A percentile compares a stretch with the other conserved stretches of the same genome.
phyloP scores from a whole-genome alignment of 92 coral and sea anemone species.

The Siderastrea siderea region DNA sequence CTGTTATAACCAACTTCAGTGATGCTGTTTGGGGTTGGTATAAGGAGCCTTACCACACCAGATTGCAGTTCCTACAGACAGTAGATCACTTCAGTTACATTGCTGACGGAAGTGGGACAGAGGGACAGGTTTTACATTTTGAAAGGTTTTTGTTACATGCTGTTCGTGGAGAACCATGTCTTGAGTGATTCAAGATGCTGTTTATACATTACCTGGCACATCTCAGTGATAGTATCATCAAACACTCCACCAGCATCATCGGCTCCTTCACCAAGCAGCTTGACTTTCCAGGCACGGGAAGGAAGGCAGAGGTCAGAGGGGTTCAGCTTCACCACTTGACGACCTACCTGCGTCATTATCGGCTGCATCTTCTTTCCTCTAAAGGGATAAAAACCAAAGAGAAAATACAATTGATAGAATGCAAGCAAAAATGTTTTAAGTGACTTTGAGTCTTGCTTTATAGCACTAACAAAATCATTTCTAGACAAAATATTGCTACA shows the following conservation, averaged over 20 bases:
- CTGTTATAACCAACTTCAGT: conserved; percentile 89
- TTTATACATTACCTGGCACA: conserved; percentile 78
- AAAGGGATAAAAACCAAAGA: background rate
- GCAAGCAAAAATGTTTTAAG: too few species aligned
- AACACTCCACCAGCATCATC: conserved; percentile 96
- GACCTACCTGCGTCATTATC: conserved; percentile 84
- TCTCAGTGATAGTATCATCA: conserved; percentile 94
- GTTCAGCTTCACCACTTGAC: conserved; percentile 86
- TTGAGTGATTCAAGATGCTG: too few species aligned
- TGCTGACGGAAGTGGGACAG: too few species aligned
- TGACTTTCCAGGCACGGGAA: conserved; percentile 93
- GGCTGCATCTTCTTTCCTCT: conserved; percentile 86
- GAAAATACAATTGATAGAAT: too few species aligned
- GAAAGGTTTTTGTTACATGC: background rate
- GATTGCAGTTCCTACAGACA: conserved; percentile 75
- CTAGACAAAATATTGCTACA: too few species aligned
- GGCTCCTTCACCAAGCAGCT: conserved; percentile 92
- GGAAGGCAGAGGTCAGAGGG: conserved; percentile 86
- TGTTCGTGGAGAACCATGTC: background rate
- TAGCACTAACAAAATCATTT: too few species aligned
- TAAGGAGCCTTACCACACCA: conserved; percentile 71
- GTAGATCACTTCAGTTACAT: background rate
- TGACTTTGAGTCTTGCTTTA: too few species aligned
- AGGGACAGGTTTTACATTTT: too few species aligned
- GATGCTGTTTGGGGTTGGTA: conserved; percentile 82